Conservation (phyloP, 2,113 vertebrate species). For the Pontoporia blainvillei region DNA sequence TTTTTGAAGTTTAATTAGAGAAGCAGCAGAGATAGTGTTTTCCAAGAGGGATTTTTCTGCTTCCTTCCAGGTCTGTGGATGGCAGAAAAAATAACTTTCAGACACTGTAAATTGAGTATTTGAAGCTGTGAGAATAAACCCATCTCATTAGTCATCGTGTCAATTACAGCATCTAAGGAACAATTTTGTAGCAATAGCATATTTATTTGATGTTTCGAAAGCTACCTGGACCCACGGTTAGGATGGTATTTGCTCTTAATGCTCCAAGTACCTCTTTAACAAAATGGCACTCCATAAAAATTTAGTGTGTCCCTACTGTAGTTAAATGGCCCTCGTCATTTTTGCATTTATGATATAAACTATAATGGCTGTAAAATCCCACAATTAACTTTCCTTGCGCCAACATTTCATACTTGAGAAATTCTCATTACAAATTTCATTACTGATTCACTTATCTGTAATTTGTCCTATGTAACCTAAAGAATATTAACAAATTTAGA, state of each 20-base stretch:
- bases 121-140: conserved; percentile 77
- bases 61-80: conserved; percentile 67
- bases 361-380: conserved; percentile 86
- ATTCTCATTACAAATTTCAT: conserved; percentile 90
- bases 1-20: conserved; percentile 78
- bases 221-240: conserved; percentile 78
- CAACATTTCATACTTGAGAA: conserved; percentile 88
- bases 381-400: conserved; percentile 84
- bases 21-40: conserved; percentile 67
- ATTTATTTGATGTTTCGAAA: conserved; percentile 82
- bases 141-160: conserved; percentile 80
- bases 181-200: conserved; percentile 78
- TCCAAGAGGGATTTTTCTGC: conserved; percentile 75
- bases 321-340: conserved; percentile 86
- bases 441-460: conserved; percentile 88
- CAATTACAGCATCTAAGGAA: conserved; percentile 81
- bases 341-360: conserved; percentile 88
- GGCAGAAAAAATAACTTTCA: conserved; percentile 76
- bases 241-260: conserved; percentile 80
- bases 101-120: conserved; percentile 70
- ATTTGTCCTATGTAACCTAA: conserved; percentile 88
- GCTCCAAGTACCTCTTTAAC: conserved; percentile 84
- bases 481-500: conserved; percentile 88
- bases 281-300: conserved; percentile 87
- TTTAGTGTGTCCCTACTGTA: conserved; percentile 87